Percentiles rank a stretch among this genome's conserved stretches.
Evolutionary conservation across 2,113 vertebrate genomes (phyloP).

Genomic region (Pteronura brasiliensis): DNA sequence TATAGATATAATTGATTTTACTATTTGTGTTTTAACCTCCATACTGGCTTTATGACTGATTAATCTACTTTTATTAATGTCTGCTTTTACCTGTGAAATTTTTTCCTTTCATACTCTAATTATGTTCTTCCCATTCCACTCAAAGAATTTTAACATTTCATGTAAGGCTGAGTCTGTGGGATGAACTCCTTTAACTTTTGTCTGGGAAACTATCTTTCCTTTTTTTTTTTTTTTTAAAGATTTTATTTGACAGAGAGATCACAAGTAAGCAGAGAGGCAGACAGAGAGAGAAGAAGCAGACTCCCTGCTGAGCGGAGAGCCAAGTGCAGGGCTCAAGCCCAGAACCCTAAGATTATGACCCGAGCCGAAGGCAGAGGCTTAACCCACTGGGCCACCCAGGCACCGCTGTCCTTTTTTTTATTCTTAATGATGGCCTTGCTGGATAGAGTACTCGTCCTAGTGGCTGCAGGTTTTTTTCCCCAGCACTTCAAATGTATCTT

Average conservation of each 20-base stretch:
- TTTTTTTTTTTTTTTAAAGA: neutral
- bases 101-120: neutral
- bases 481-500: neutral
- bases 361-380: no score
- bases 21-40: neutral
- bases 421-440: neutral
- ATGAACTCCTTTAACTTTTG: neutral
- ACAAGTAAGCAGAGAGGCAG: no score
- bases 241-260: no score
- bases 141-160: neutral
- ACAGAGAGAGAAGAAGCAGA: no score
- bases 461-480: neutral
- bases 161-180: neutral
- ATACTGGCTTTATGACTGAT: neutral
- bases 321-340: fast-evolving
- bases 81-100: neutral
- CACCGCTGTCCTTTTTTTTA: neutral
- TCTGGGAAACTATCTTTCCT: neutral
- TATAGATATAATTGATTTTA: neutral
- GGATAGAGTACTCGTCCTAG: neutral
- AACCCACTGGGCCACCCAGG: no score
- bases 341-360: no score
- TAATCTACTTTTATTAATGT: neutral
- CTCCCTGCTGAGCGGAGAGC: no score
- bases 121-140: neutral